Conservation (phyloP, 2,888 invertebrate genomes). For the Crepidodera aurea region DNA sequence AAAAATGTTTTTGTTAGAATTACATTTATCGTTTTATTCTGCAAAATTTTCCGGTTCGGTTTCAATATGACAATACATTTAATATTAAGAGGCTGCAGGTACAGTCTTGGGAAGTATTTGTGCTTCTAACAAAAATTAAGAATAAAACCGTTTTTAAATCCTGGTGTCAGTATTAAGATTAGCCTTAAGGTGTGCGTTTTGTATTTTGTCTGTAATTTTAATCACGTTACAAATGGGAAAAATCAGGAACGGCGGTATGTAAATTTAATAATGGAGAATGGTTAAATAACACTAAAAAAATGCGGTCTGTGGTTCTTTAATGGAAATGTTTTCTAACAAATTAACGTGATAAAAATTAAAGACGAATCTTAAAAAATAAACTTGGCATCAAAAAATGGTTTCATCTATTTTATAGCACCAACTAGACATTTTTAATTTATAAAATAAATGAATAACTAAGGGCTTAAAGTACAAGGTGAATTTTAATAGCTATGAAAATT, state of each 20-base stretch:
- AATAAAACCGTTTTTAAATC: constrained; percentile 7
- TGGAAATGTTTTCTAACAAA: background rate
- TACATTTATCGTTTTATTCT: constrained; percentile 18
- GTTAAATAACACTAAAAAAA: constrained; percentile 5
- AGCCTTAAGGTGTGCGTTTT: constrained; percentile 1
- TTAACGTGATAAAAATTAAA: constrained; percentile 10
- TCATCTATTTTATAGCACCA: background rate
- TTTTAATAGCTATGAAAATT: no score
- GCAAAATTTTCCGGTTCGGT: constrained; percentile 1
- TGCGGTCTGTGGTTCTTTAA: background rate
- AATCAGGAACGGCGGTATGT: background rate
- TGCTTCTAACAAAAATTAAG: constrained; percentile 19
- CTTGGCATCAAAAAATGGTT: background rate
- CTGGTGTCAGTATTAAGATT: constrained; percentile 24
- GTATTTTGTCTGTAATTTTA: constrained; percentile 3
- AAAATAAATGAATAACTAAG: background rate
- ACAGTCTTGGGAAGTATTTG: background rate
- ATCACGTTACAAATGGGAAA: background rate
- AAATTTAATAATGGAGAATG: background rate
- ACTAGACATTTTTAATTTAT: background rate
- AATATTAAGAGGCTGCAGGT: background rate
- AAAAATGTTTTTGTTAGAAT: constrained; percentile 21
- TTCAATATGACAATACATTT: background rate
- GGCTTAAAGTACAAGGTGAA: no score
- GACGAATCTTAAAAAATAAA: background rate